phyloP scores from a whole-genome alignment of 2,113 vertebrate genomes.

The Phodopus roborovskii region DNA sequence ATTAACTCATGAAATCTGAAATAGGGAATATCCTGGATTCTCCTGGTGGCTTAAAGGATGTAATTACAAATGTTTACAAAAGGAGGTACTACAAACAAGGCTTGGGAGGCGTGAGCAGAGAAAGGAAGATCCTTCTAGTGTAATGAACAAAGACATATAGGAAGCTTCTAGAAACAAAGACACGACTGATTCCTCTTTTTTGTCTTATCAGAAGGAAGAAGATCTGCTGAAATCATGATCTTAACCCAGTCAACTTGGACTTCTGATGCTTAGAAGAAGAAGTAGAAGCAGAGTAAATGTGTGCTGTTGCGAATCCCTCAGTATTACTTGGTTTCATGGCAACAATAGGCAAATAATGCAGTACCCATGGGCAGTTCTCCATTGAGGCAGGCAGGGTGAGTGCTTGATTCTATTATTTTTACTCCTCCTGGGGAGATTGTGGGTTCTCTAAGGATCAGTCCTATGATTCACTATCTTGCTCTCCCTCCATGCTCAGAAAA shows the following conservation, averaged over 20 bases:
- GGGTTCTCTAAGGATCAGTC: neutral
- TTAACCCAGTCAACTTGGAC: neutral
- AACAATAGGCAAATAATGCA: neutral
- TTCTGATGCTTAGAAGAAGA: neutral
- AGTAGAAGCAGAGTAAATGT: neutral
- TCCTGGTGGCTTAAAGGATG: neutral
- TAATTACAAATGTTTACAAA: neutral
- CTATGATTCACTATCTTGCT: neutral
- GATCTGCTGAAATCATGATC: neutral
- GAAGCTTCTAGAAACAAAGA: neutral
- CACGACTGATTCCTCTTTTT: neutral
- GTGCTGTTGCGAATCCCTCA: neutral
- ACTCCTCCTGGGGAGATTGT: neutral
- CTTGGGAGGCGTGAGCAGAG: neutral
- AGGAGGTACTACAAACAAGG: neutral
- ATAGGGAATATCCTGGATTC: neutral
- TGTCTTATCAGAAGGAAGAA: neutral
- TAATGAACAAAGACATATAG: neutral
- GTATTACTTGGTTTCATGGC: neutral
- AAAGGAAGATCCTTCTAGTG: neutral
- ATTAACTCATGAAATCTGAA: neutral
- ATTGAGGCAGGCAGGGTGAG: accelerated
- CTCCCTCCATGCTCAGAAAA: neutral
- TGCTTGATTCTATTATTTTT: neutral
- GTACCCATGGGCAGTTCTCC: too few species aligned